Conservation (phyloP, 2,113 vertebrate genomes). For the Onychostruthus taczanowskii region DNA sequence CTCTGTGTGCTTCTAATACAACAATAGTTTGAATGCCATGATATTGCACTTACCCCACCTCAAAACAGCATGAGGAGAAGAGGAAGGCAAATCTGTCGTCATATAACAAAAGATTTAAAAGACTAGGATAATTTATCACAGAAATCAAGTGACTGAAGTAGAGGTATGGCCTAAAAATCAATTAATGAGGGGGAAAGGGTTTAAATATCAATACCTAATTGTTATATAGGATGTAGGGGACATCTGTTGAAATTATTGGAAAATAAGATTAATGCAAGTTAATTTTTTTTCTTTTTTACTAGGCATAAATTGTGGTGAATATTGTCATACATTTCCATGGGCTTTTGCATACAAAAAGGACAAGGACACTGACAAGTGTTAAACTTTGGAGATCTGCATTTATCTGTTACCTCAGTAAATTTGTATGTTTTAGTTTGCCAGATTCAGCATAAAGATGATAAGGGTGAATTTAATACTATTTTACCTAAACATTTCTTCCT, state of each 20-base stretch:
- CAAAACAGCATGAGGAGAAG: not conserved
- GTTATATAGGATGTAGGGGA: not conserved
- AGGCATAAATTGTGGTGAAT: not conserved
- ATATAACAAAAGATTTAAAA: not conserved
- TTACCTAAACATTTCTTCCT: not conserved
- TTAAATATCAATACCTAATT: not conserved
- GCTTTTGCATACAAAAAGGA: not conserved
- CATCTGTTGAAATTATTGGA: not conserved
- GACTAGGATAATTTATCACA: not conserved
- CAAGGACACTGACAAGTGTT: not conserved
- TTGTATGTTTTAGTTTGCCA: not conserved
- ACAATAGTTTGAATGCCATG: not conserved
- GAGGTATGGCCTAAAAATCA: not conserved
- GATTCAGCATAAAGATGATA: not conserved
- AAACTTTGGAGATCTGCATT: not conserved
- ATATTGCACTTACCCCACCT: not conserved
- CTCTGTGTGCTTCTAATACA: not conserved
- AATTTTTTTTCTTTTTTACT: not conserved
- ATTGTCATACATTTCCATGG: not conserved
- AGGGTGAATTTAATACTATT: not conserved
- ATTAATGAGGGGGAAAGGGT: fast-evolving
- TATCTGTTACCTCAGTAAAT: not conserved
- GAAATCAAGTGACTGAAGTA: not conserved
- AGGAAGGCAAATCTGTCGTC: not conserved
- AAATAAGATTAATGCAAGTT: not conserved